Evolutionary conservation across 2,113 vertebrate genomes (phyloP).

Genomic region (Austrofundulus limnaeus): DNA sequence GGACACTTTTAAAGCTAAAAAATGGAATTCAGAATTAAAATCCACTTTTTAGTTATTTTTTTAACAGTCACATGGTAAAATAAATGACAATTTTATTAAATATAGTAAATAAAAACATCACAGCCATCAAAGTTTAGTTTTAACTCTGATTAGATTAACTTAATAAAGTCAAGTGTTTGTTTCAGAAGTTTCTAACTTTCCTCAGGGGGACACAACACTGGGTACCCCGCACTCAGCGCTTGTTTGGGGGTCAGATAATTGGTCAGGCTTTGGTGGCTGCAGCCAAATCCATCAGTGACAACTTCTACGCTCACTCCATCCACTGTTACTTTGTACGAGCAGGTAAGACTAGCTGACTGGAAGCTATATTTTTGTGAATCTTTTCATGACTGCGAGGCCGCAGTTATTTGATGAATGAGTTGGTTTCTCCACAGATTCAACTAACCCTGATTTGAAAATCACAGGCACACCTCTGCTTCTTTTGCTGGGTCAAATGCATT

Average conservation of each 20-base stretch:
- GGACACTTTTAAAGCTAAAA: too few relatives aligned
- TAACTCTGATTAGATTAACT: background rate
- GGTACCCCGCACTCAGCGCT: conserved; percentile 82
- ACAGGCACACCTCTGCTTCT: too few relatives aligned
- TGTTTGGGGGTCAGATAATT: conserved; percentile 94
- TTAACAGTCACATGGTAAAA: too few relatives aligned
- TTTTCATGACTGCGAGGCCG: background rate
- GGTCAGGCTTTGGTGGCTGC: conserved; percentile 93
- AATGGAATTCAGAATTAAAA: too few relatives aligned
- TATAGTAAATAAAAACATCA: too few relatives aligned
- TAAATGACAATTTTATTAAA: too few relatives aligned
- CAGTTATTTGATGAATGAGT: too few relatives aligned
- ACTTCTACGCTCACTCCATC: conserved; percentile 85
- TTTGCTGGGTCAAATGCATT: too few relatives aligned
- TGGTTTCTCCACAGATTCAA: too few relatives aligned
- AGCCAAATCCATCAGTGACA: conserved; percentile 84
- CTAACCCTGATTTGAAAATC: too few relatives aligned
- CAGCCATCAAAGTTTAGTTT: too few relatives aligned
- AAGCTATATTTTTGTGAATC: background rate
- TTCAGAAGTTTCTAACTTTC: background rate
- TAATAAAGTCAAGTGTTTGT: background rate
- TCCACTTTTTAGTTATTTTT: too few relatives aligned
- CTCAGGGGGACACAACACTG: conserved; percentile 89
- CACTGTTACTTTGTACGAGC: conserved; percentile 94
- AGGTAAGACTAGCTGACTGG: conserved; percentile 74